A percentile compares a stretch with the other conserved stretches of the same genome.
phyloP scores from a whole-genome alignment of 2,888 invertebrate species.

The Schizotus pectinicornis region DNA sequence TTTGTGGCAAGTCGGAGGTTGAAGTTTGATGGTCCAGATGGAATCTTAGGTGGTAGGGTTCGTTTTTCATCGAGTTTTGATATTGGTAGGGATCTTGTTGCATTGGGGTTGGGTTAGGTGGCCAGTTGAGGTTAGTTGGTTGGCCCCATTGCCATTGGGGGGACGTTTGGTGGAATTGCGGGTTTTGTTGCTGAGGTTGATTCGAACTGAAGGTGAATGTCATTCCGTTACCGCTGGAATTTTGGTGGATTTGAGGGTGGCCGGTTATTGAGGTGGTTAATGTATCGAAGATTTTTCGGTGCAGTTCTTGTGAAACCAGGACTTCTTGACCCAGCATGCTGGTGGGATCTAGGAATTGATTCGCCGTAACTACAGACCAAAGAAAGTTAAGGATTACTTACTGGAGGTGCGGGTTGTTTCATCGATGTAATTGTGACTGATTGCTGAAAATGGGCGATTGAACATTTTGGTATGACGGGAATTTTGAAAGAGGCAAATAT shows the following conservation, averaged over 20 bases:
- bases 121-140: not conserved
- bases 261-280: constrained; percentile 40
- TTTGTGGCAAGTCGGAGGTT: constrained; percentile 37
- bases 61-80: constrained; percentile 35
- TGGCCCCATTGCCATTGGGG: no score
- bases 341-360: constrained; percentile 35
- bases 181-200: constrained; percentile 1
- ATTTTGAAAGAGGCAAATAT: constrained; percentile 16
- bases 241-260: constrained; percentile 17
- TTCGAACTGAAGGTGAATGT: constrained; percentile 33
- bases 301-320: constrained; percentile 43
- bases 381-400: constrained; percentile 23
- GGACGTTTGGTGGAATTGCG: not conserved
- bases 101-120: not conserved
- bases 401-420: constrained; percentile 38
- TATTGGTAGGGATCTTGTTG: constrained; percentile 29
- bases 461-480: constrained; percentile 19
- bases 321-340: constrained; percentile 40
- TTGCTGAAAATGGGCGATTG: constrained; percentile 41
- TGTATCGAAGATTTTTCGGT: constrained; percentile 40
- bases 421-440: constrained; percentile 37
- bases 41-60: constrained; percentile 42
- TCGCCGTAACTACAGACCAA: not conserved
- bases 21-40: constrained; percentile 41
- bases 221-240: constrained; percentile 24